phyloP scores from a whole-genome alignment of 2,113 vertebrate genomes.

The Terrapene triunguis region DNA sequence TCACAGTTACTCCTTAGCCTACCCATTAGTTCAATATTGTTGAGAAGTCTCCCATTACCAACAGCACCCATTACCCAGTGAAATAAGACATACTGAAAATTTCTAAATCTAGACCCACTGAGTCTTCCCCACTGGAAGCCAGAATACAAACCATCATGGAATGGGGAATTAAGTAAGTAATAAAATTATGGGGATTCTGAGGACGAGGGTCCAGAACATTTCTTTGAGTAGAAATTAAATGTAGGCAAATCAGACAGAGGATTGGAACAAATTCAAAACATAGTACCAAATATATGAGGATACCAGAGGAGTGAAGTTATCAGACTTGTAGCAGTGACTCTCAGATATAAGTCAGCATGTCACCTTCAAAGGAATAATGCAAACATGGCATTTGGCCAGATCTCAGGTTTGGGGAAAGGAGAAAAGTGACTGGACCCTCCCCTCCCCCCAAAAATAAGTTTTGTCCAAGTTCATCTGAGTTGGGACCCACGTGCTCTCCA shows the following conservation, averaged over 20 bases:
- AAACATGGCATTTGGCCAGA: not conserved
- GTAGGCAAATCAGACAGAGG: not conserved
- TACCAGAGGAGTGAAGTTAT: not conserved
- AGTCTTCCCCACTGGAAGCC: not conserved
- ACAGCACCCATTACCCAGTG: not conserved
- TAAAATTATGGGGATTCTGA: not conserved
- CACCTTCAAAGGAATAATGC: not conserved
- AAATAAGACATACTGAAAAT: not conserved
- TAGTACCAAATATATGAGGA: not conserved
- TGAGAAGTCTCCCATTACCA: not conserved
- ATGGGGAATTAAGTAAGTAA: not conserved
- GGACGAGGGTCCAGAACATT: not conserved
- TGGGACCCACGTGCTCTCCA: not conserved
- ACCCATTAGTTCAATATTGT: not conserved
- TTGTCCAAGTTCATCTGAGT: not conserved
- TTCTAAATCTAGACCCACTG: not conserved
- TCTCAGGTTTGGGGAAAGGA: not conserved
- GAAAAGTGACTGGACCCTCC: not conserved
- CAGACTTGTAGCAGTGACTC: not conserved
- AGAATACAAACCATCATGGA: not conserved
- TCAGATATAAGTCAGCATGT: rapidly evolving
- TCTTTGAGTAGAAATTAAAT: not conserved
- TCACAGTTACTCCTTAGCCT: not conserved
- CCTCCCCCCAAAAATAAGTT: rapidly evolving
- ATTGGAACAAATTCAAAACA: not conserved